Evolutionary conservation across 2,888 invertebrate genomes (phyloP), one percentile per base, ranked within the genome.

Genomic region (Muschampia plurimacula): DNA sequence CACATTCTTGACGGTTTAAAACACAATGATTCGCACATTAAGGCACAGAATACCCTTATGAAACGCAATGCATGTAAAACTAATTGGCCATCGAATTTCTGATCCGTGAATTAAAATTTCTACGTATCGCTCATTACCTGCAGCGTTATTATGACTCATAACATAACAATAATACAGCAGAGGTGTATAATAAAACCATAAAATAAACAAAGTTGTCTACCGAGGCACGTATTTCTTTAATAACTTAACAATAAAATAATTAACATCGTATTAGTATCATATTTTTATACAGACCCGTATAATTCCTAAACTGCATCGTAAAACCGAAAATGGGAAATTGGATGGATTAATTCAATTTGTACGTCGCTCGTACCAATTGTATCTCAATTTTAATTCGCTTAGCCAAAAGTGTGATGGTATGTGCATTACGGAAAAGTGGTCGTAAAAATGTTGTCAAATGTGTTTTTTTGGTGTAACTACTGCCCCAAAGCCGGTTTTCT

Each of bases 81-180:
- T 71, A 67, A 77, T 76, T 75, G 76, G 41, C 68, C 55, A 75
- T 75, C 74, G 68, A 74, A 68, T 72, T 69, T 74, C 74, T 68
- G 69, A 62, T 67, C 39, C 68, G 57, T 71, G 59, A 70, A 67
- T 74, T 64, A 69, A 72, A 75, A 70, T 72, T 71, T 63, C 12
- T 55, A 63, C 52, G n/a, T 36, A 2, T 36, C 60, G 1, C 22
- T 36, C 36, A 22, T 41, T 63, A 62, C 36, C 39, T 36, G 46
- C 9, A 67, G 57, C 63, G 65, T 70, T 46, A 46, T 41, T n/a
- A 74, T 76, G 77, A 76, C 15, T 77, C 76, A 28, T 28, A 28
- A 28, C 28, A 75, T 55, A 44, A 5, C 32, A 69, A 67, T 74
- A 67, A 73, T 67, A 69, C 67, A 62, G 67, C 63, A 67, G 64